A percentile compares a stretch with the other conserved stretches of the same genome.
These are phyloP conservation scores for Carcinoscorpius rotundicauda DNA, from an alignment of 1,140 invertebrate genomes.

Conservation along the genomic window DNA sequence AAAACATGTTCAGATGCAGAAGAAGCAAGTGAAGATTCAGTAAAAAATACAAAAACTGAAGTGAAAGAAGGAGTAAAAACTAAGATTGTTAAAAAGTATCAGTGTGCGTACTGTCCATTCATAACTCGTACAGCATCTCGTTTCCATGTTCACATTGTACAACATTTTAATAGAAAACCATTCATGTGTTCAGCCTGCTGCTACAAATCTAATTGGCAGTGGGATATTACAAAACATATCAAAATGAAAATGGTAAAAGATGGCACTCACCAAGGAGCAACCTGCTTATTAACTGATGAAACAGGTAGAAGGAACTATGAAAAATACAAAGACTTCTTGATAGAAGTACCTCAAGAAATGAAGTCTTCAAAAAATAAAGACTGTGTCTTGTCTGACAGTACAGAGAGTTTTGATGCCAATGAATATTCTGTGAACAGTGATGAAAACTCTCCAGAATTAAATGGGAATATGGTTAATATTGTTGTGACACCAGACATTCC, in stretches of 20 bases:
- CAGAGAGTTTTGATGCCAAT: conserved; percentile 1
- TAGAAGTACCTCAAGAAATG: not conserved
- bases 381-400: no score
- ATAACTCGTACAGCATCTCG: conserved; percentile 77
- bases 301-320: conserved; percentile 80
- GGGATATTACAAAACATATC: conserved; percentile 94
- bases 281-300: conserved; percentile 79
- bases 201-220: conserved; percentile 86
- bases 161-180: conserved; percentile 80
- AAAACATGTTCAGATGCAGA: not conserved
- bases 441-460: conserved; percentile 13
- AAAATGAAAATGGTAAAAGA: conserved; percentile 66
- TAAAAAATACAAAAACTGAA: not conserved
- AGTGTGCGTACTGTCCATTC: conserved; percentile 78
- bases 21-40: not conserved
- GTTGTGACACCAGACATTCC: conserved; percentile 22
- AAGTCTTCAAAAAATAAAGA: not conserved
- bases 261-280: conserved; percentile 54
- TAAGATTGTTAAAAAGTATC: conserved; percentile 40
- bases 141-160: conserved; percentile 84
- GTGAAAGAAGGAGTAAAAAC: not conserved
- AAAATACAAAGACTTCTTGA: conserved; percentile 59
- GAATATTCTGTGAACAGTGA: conserved; percentile 6
- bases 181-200: conserved; percentile 89
- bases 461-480: conserved; percentile 11